A percentile compares a stretch with the other conserved stretches of the same genome.
Conservation (phyloP, 2,888 invertebrate species). For the Clostera curtula region DNA sequence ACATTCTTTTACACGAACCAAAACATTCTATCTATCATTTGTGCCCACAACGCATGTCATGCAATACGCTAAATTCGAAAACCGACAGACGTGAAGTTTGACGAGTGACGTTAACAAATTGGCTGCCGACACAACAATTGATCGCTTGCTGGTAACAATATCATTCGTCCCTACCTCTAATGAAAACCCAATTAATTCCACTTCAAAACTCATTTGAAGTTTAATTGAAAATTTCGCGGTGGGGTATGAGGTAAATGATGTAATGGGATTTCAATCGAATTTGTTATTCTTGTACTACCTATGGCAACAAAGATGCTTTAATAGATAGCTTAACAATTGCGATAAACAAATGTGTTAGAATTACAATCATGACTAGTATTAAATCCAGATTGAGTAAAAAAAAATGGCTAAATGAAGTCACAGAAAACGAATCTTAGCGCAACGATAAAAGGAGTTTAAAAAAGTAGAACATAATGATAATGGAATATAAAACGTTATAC, state of each 20-base stretch:
- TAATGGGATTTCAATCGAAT: constrained; percentile 62
- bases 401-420: no score
- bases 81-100: constrained; percentile 40
- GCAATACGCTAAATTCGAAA: no score
- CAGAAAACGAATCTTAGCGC: no score
- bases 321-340: constrained; percentile 53
- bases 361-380: no score
- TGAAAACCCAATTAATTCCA: constrained; percentile 73
- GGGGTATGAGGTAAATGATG: constrained; percentile 57
- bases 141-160: constrained; percentile 64
- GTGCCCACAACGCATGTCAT: constrained; percentile 11
- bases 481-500: constrained; percentile 26
- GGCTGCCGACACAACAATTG: constrained; percentile 51
- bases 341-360: constrained; percentile 27
- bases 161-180: constrained; percentile 70
- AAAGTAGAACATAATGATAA: no score
- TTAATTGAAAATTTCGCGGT: constrained; percentile 69
- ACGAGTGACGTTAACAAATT: constrained; percentile 65
- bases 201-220: constrained; percentile 71
- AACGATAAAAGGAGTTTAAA: no score
- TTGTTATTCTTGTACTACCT: constrained; percentile 65
- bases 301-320: constrained; percentile 54
- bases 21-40: constrained; percentile 8
- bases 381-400: no score
- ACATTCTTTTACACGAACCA: constrained; percentile 4